phyloP scores from a whole-genome alignment of 37 sponge, comb jelly and placozoan genomes.

The Dysidea cf. avara region DNA sequence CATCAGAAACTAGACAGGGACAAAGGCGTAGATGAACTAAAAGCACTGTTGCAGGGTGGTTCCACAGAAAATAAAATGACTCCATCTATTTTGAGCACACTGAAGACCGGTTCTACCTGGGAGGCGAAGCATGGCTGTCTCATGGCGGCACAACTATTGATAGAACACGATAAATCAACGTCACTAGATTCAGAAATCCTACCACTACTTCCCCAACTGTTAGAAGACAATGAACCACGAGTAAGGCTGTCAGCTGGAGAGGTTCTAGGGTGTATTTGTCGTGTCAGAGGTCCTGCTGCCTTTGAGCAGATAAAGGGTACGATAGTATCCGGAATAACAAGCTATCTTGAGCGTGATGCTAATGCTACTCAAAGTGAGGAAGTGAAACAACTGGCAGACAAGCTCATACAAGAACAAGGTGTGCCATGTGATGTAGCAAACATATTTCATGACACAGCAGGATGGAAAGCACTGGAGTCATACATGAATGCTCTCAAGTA shows the following conservation, averaged over 20 bases:
- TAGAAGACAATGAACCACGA: slow-evolving; percentile 60
- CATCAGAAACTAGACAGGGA: slow-evolving; percentile 66
- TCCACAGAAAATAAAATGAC: background rate
- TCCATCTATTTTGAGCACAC: background rate
- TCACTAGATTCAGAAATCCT: slow-evolving; percentile 18
- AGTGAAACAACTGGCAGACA: slow-evolving; percentile 21
- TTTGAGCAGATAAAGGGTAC: slow-evolving; percentile 30
- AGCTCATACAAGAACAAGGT: background rate
- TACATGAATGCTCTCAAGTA: slow-evolving; percentile 80
- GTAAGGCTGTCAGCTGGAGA: slow-evolving; percentile 68
- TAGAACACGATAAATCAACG: background rate
- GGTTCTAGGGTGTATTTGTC: slow-evolving; percentile 61
- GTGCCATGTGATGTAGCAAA: slow-evolving; percentile 22
- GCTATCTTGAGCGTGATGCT: slow-evolving; percentile 61
- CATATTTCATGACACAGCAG: slow-evolving; percentile 94
- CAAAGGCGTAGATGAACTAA: slow-evolving; percentile 48
- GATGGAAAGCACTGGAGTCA: slow-evolving; percentile 89
- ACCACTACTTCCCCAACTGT: slow-evolving; percentile 26
- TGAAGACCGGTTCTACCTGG: slow-evolving; percentile 23
- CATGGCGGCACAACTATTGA: slow-evolving; percentile 26
- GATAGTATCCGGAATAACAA: slow-evolving; percentile 37
- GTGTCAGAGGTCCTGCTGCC: slow-evolving; percentile 14
- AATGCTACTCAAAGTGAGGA: background rate
- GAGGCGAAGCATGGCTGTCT: slow-evolving; percentile 68
- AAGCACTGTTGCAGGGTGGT: background rate